Percentiles rank a stretch among this genome's conserved stretches.
phyloP scores from a whole-genome alignment of 2,113 vertebrate species.

The Chloropsis cyanopogon region DNA sequence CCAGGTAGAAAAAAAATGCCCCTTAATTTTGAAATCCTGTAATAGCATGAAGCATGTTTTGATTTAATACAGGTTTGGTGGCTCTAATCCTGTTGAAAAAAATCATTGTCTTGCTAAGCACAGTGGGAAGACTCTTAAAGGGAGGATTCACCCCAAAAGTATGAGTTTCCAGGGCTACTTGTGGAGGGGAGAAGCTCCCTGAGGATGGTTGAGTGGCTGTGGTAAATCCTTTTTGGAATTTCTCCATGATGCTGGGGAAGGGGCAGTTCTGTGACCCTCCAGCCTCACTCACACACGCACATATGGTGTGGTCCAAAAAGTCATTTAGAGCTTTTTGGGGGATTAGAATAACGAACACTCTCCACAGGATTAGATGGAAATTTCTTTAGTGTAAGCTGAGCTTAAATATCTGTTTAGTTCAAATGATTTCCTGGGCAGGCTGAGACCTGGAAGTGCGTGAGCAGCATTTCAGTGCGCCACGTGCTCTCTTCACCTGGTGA shows the following conservation, averaged over 20 bases:
- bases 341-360: background rate
- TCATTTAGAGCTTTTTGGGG: background rate
- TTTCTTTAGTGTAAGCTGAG: background rate
- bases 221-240: background rate
- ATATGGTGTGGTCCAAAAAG: background rate
- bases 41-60: background rate
- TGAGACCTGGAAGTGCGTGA: background rate
- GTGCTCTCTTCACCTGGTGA: background rate
- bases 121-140: background rate
- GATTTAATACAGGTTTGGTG: background rate
- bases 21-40: background rate
- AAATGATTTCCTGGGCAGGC: background rate
- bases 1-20: background rate
- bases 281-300: background rate
- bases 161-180: background rate
- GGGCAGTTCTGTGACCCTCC: fast-evolving
- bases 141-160: background rate
- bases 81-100: background rate
- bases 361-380: background rate
- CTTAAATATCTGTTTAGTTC: background rate
- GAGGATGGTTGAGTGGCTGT: background rate
- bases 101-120: background rate
- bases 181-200: background rate
- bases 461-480: background rate
- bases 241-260: background rate